Conservation (phyloP, 2,797 vertebrate species). For the Crenuchus spilurus region DNA sequence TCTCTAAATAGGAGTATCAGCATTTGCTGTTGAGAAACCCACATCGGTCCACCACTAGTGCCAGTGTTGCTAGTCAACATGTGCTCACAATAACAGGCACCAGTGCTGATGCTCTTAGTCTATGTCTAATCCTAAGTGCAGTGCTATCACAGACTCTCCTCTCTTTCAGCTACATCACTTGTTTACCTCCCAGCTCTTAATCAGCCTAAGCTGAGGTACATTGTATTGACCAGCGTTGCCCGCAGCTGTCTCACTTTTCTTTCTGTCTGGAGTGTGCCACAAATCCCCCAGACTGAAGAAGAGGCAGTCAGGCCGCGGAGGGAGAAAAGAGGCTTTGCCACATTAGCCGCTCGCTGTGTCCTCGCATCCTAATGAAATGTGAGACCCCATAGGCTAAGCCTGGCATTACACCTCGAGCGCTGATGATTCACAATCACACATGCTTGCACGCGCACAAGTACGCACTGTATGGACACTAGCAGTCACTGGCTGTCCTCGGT, state of each 20-base stretch:
- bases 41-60: too few species aligned
- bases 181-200: neutral
- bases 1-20: too few species aligned
- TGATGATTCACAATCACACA: slow-evolving; percentile 14
- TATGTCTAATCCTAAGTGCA: neutral
- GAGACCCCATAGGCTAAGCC: slow-evolving; percentile 18
- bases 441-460: neutral
- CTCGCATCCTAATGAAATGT: slow-evolving; percentile 15
- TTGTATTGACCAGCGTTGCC: neutral
- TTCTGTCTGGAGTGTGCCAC: neutral
- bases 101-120: too few species aligned
- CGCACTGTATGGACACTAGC: neutral
- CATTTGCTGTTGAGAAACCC: too few species aligned
- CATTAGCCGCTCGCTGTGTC: neutral
- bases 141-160: neutral
- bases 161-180: too few species aligned
- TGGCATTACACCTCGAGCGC: slow-evolving; percentile 3
- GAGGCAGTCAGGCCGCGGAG: neutral
- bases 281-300: neutral
- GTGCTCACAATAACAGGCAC: too few species aligned
- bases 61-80: too few species aligned
- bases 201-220: neutral
- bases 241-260: neutral
- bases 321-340: slow-evolving; percentile 2
- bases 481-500: slow-evolving; percentile 16